These are phyloP conservation scores for Caligus rogercresseyi DNA, from an alignment of 1,140 invertebrate genomes.

Conservation along the genomic window DNA sequence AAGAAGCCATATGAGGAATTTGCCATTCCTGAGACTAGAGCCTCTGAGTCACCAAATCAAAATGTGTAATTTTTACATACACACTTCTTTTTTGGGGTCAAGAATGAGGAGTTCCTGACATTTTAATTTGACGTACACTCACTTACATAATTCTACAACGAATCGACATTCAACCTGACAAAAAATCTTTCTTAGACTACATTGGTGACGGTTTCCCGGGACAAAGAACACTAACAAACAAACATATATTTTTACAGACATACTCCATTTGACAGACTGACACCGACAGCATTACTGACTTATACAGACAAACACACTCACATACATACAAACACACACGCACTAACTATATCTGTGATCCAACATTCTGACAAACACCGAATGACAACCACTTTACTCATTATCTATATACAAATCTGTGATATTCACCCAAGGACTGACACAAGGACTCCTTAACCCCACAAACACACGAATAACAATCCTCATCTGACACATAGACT, in stretches of 20 bases:
- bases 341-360: background rate
- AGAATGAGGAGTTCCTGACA: background rate
- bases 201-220: background rate
- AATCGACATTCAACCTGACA: background rate
- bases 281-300: too few species aligned
- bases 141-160: background rate
- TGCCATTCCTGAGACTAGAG: background rate
- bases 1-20: background rate
- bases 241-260: background rate
- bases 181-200: background rate
- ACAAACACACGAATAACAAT: background rate
- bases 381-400: too few species aligned
- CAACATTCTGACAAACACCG: too few species aligned
- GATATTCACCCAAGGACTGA: too few species aligned
- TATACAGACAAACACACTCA: background rate
- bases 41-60: background rate
- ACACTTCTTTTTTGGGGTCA: background rate
- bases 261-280: background rate
- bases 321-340: background rate
- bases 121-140: background rate
- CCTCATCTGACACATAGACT: background rate
- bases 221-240: background rate
- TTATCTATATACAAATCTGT: background rate
- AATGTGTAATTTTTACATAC: background rate
- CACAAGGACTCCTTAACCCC: background rate